Evolutionary conservation across 1,140 invertebrate species (phyloP).

Genomic region (Zeugodacus cucurbitae): DNA sequence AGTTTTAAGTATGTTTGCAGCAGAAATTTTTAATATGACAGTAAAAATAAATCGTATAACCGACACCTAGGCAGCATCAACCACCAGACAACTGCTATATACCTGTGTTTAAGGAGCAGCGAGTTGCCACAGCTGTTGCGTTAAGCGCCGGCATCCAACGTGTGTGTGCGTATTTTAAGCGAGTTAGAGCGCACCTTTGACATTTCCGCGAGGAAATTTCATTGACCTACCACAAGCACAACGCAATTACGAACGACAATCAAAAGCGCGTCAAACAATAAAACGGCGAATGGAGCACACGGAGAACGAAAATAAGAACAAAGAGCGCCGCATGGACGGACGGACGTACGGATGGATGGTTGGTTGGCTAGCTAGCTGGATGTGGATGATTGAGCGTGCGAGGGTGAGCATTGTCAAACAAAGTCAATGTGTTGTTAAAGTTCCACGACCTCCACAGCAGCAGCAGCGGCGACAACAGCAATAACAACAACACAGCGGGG

Average conservation of each 20-base stretch:
- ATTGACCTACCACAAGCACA: constrained; percentile 34
- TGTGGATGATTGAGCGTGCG: background rate
- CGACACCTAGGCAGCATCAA: background rate
- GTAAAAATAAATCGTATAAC: background rate
- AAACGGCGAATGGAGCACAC: background rate
- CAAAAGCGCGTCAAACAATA: constrained; percentile 2
- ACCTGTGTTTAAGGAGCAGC: background rate
- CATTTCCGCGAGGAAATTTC: constrained; percentile 13
- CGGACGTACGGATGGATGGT: background rate
- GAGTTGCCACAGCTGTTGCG: background rate
- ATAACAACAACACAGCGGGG: background rate
- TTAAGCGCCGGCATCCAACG: background rate
- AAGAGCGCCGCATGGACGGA: background rate
- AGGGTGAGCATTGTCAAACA: constrained; percentile 23
- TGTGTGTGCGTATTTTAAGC: background rate
- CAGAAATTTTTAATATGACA: background rate
- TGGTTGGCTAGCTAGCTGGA: background rate
- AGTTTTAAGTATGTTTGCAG: background rate
- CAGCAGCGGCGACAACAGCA: background rate
- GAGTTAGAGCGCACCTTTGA: background rate
- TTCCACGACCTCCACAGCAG: constrained; percentile 1
- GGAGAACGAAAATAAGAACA: background rate
- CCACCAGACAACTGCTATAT: background rate
- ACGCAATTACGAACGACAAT: constrained; percentile 17
- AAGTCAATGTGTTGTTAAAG: constrained; percentile 21